A percentile compares a stretch with the other conserved stretches of the same genome.
These are phyloP conservation scores for Ceratosolen fusciceps DNA, from an alignment of 1,140 invertebrate genomes.

Conservation along the genomic window DNA sequence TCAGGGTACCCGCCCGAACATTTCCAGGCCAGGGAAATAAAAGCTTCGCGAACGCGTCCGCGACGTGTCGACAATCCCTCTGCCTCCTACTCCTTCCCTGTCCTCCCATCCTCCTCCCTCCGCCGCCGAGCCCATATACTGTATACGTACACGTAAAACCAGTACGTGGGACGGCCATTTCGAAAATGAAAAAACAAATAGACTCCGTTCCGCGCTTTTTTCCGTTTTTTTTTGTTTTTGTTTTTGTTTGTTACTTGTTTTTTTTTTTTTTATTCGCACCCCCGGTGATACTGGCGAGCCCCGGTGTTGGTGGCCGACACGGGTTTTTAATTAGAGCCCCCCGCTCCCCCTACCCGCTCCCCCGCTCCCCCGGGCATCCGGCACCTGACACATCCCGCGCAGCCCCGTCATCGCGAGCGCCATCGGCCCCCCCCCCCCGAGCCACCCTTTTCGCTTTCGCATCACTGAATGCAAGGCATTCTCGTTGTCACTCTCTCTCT, in stretches of 20 bases:
- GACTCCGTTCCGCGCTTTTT: no score
- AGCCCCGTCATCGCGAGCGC: conserved; percentile 70
- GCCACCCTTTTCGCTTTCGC: conserved; percentile 65
- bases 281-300: neutral
- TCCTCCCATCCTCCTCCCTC: neutral
- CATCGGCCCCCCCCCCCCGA: no score
- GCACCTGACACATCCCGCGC: conserved; percentile 69
- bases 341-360: conserved; percentile 66
- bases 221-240: no score
- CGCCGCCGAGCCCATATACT: conserved; percentile 65
- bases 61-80: neutral
- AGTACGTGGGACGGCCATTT: conserved; percentile 66
- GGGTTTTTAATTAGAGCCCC: conserved; percentile 72
- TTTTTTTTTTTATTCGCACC: no score
- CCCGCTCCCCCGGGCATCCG: conserved; percentile 64
- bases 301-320: conserved; percentile 57
- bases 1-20: conserved; percentile 27
- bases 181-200: conserved; percentile 66
- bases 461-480: conserved; percentile 56
- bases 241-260: no score
- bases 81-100: neutral
- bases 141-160: conserved; percentile 68
- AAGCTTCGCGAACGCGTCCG: conserved; percentile 32
- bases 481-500: no score
- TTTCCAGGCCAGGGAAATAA: conserved; percentile 41